A percentile compares a stretch with the other conserved stretches of the same genome.
phyloP scores from a whole-genome alignment of 2,888 invertebrate genomes.

The Heliconius erato region DNA sequence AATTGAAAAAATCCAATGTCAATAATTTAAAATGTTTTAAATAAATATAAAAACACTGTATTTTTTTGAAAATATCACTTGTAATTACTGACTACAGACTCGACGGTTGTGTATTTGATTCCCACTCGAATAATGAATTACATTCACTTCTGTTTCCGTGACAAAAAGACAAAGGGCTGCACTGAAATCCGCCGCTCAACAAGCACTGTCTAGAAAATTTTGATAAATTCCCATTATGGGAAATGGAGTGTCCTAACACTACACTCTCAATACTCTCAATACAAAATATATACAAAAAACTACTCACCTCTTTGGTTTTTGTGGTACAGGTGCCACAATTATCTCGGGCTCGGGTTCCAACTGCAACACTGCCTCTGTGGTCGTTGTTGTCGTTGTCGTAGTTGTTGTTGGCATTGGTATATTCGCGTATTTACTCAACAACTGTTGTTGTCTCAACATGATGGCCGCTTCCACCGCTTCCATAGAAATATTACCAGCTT shows the following conservation, averaged over 20 bases:
- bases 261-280: not conserved
- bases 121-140: too few relatives aligned
- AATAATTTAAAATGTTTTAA: not conserved
- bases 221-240: too few relatives aligned
- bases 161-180: too few relatives aligned
- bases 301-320: slow-evolving; percentile 76
- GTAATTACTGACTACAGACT: too few relatives aligned
- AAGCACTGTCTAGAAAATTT: too few relatives aligned
- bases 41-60: not conserved
- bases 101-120: too few relatives aligned
- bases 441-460: slow-evolving; percentile 89
- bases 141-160: too few relatives aligned
- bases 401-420: slow-evolving; percentile 79
- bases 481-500: slow-evolving; percentile 91
- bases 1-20: too few relatives aligned
- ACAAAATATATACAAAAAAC: not conserved
- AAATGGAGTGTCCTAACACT: not conserved
- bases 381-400: slow-evolving; percentile 79
- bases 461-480: slow-evolving; percentile 92
- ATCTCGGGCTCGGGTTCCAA: slow-evolving; percentile 77
- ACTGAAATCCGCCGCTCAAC: too few relatives aligned
- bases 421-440: slow-evolving; percentile 86
- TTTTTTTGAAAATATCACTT: too few relatives aligned
- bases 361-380: slow-evolving; percentile 69
- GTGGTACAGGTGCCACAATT: slow-evolving; percentile 65